These are phyloP conservation scores for Mionectes olivaceus DNA, from an alignment of 2,797 vertebrate genomes.

Conservation along the genomic window DNA sequence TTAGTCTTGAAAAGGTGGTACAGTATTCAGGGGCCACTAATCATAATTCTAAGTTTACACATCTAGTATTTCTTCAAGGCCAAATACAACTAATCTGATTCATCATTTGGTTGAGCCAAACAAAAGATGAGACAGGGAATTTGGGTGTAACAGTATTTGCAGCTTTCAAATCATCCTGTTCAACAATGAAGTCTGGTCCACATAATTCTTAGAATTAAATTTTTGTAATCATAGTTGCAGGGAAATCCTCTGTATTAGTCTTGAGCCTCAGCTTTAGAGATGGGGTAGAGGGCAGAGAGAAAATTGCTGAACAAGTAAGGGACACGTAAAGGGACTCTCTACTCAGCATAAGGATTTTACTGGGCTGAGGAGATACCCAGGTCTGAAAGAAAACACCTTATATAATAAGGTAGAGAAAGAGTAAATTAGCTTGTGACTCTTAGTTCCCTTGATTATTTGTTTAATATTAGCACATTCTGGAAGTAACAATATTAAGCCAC, in stretches of 20 bases:
- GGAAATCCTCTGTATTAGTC: not conserved
- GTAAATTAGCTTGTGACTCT: not conserved
- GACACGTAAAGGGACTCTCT: not conserved
- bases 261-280: not conserved
- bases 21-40: not conserved
- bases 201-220: not conserved
- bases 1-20: not conserved
- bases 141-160: fast-evolving
- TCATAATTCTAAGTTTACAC: not conserved
- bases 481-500: not conserved
- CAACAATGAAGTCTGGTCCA: not conserved
- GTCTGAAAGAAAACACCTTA: not conserved
- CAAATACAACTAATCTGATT: not conserved
- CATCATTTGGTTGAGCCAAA: not conserved
- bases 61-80: not conserved
- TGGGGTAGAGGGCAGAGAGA: not conserved
- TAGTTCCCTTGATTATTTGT: not conserved
- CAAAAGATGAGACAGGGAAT: not conserved
- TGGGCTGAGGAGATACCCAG: not conserved
- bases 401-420: not conserved
- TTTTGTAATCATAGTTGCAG: not conserved
- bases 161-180: not conserved
- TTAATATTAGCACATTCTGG: not conserved
- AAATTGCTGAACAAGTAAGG: not conserved
- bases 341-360: not conserved